These are phyloP conservation scores for Chelonia mydas DNA, from an alignment of 2,797 vertebrate genomes.

Conservation along the genomic window DNA sequence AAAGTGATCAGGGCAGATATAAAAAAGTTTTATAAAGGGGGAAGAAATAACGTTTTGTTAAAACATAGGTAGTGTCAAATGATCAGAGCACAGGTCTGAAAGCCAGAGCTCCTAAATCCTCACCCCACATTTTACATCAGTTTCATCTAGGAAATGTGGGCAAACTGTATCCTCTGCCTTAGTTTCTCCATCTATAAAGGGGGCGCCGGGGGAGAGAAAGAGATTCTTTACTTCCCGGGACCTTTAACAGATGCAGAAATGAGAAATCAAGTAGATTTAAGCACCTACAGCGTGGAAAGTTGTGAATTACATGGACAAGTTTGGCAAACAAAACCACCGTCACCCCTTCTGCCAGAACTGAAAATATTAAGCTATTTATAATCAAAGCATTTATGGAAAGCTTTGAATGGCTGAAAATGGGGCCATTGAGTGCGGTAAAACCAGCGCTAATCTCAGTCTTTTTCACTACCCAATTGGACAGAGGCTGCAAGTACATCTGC, in stretches of 20 bases:
- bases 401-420: accelerated
- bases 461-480: accelerated
- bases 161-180: background rate
- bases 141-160: background rate
- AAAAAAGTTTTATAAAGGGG: background rate
- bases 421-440: accelerated
- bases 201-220: too few species aligned
- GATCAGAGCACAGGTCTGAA: background rate
- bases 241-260: background rate
- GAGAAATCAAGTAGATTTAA: background rate
- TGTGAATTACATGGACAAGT: accelerated
- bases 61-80: background rate
- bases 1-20: background rate
- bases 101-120: background rate
- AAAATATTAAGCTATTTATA: background rate
- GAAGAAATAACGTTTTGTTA: background rate
- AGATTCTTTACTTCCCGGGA: background rate
- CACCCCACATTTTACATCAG: accelerated
- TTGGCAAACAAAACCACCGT: accelerated
- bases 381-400: background rate
- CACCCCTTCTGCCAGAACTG: accelerated
- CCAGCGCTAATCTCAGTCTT: background rate
- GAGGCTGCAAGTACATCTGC: accelerated
- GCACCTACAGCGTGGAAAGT: accelerated
- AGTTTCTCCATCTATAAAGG: background rate